Base-by-base conservation (phyloP, 2,113 vertebrate species). In the Otis tarda region DNA sequence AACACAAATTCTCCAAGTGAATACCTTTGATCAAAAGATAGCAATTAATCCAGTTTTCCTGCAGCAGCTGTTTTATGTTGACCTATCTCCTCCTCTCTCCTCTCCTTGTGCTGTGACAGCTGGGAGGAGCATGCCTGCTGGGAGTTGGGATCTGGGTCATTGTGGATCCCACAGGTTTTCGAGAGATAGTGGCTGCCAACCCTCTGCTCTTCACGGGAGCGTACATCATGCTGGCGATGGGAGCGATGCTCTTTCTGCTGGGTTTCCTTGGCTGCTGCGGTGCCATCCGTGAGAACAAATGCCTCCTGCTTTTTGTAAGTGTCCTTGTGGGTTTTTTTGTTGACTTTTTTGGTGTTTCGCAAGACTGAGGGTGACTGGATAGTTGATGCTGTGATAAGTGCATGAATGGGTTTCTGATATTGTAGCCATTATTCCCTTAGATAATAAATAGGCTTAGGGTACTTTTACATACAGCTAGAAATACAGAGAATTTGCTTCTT, bases 221-320 rank as follows among this genome's bases (percentile, higher is more conserved):
- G 0, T 99, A 99, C 95, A 97, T 99, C 93, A 97, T 99, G 96
- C 97, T 99, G 98, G 98, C 98, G 33, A 98, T 99, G 99, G 99
- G 99, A 16, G 97, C 97, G 14, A 97, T 99, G 98, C 98, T 99
- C 15, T 99, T 99, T 63, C 98, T 99, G 91, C 98, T 99, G 18
- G 99, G 99, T 56, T 99, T 99, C 97, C 98, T 99, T 19, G 99
- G 99, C 96, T 99, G 99, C 98, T 99, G 99, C 0, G 99, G 99
- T 19, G 99, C 99, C 76, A 98, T 99, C 96, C 98, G 99, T 0
- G 99, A 99, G 97, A 99, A 99, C 98, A 99, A 98, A 94, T 99
- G 99, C 91, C 98, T 99, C 47, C 98, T 99, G 88, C 97, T 99
- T 8, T 98, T 99, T 64, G 99, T 99, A 98, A 98, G 99, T 99